Conservation (phyloP, 2,113 vertebrate genomes). For the Prunella himalayana region DNA sequence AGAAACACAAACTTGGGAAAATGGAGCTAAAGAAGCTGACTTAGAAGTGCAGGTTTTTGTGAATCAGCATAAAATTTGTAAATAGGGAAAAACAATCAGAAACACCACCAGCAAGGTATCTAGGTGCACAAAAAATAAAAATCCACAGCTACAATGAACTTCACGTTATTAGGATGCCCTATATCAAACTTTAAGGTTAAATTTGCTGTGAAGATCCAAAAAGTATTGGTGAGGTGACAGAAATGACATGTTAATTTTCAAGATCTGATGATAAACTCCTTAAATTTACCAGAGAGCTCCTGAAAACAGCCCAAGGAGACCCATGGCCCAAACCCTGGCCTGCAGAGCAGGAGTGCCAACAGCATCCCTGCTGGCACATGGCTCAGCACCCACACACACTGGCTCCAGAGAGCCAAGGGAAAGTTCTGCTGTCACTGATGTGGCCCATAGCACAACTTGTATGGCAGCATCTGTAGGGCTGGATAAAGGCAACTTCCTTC, state of each 20-base stretch:
- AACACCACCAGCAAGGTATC: not conserved
- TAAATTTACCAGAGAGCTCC: not conserved
- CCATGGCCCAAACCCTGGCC: not conserved
- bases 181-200: not conserved
- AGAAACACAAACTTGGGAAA: not conserved
- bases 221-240: not conserved
- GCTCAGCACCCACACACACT: not conserved
- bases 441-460: not conserved
- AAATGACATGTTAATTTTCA: not conserved
- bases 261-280: not conserved
- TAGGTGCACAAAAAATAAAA: not conserved
- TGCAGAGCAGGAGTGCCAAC: not conserved
- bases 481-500: not conserved
- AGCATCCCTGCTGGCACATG: not conserved
- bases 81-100: not conserved
- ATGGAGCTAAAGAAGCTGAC: not conserved
- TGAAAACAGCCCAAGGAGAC: not conserved
- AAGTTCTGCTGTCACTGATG: not conserved
- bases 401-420: not conserved
- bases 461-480: not conserved
- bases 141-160: not conserved
- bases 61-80: not conserved
- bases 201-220: not conserved
- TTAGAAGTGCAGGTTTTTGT: not conserved
- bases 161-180: not conserved